A percentile compares a stretch with the other conserved stretches of the same genome.
phyloP scores from a whole-genome alignment of 2,888 invertebrate genomes.

The Drosophila recens region DNA sequence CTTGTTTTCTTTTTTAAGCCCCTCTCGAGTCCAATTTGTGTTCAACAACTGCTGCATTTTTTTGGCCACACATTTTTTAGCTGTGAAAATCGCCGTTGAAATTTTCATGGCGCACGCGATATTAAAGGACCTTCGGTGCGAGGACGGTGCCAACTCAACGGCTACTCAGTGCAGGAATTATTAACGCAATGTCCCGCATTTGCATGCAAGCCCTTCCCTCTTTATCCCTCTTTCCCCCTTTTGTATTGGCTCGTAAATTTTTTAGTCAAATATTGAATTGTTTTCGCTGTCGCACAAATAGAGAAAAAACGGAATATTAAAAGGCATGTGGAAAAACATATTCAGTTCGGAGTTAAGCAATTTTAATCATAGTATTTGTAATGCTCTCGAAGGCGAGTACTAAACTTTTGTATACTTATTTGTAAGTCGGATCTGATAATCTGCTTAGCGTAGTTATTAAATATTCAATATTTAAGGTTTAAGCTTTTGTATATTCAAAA shows the following conservation, averaged over 20 bases:
- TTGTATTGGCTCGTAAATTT: constrained; percentile 45
- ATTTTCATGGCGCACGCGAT: constrained; percentile 46
- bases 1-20: background rate
- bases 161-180: constrained; percentile 70
- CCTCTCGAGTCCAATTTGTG: constrained; percentile 2
- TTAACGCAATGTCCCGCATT: constrained; percentile 67
- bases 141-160: constrained; percentile 60
- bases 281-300: constrained; percentile 10
- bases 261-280: constrained; percentile 67
- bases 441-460: background rate
- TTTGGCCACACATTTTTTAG: constrained; percentile 38
- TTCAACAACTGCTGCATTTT: constrained; percentile 46
- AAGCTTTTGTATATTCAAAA: background rate
- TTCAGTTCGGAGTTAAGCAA: constrained; percentile 11
- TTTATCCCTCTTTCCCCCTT: background rate
- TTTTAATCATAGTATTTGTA: constrained; percentile 31
- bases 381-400: constrained; percentile 1
- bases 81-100: constrained; percentile 46
- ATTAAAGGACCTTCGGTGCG: constrained; percentile 17
- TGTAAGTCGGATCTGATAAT: constrained; percentile 5
- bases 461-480: background rate
- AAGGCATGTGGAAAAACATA: constrained; percentile 29
- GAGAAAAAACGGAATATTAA: constrained; percentile 3
- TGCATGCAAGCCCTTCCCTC: constrained; percentile 45
- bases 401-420: background rate